These are phyloP conservation scores for Scylla paramamosain DNA, from an alignment of 1,140 invertebrate species.

Conservation along the genomic window DNA sequence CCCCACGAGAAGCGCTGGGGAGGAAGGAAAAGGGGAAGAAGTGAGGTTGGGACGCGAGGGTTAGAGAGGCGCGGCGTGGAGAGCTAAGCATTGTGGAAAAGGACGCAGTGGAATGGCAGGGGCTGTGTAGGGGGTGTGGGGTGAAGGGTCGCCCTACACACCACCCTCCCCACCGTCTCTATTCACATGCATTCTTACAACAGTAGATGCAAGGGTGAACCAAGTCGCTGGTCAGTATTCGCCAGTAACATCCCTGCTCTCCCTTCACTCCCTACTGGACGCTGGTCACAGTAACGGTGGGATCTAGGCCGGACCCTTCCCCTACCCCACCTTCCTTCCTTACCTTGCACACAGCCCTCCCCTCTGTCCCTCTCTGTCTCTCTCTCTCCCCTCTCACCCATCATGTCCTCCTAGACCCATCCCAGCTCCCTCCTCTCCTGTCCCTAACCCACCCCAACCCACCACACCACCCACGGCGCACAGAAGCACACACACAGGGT, in stretches of 20 bases:
- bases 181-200: conserved; percentile 64
- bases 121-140: conserved; percentile 3
- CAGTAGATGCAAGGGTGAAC: conserved; percentile 58
- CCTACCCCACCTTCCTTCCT: background rate
- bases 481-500: background rate
- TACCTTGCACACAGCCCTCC: too few relatives aligned
- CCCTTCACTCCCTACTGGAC: conserved; percentile 31
- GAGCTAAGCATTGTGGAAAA: conserved; percentile 34
- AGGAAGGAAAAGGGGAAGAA: background rate
- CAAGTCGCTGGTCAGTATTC: conserved; percentile 53
- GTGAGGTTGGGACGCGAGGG: background rate
- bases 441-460: too few relatives aligned
- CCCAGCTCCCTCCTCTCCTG: too few relatives aligned
- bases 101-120: background rate
- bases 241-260: too few relatives aligned
- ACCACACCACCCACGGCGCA: too few relatives aligned
- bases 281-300: conserved; percentile 63
- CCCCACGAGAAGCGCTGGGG: background rate
- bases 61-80: background rate
- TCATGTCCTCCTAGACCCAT: background rate
- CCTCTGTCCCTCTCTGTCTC: too few relatives aligned
- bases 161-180: conserved; percentile 43
- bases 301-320: conserved; percentile 32
- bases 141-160: conserved; percentile 28
- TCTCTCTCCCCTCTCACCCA: conserved; percentile 9